These are phyloP conservation scores for Synergus gifuensis DNA, from an alignment of 2,888 invertebrate genomes.

Conservation along the genomic window DNA sequence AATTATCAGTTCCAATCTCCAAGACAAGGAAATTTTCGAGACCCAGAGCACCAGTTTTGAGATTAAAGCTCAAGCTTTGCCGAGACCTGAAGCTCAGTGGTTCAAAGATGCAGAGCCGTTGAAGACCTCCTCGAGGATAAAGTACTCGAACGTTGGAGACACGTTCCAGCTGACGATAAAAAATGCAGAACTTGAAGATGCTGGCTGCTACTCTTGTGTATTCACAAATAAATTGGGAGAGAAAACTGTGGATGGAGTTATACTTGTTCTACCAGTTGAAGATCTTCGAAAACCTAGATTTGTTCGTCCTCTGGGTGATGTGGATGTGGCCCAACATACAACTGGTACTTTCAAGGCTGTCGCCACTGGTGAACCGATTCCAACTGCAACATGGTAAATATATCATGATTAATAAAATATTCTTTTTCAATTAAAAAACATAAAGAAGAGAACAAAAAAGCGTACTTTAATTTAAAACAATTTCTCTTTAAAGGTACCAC, in stretches of 20 bases:
- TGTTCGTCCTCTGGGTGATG: conserved; percentile 83
- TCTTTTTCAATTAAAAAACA: background rate
- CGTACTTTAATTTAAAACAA: background rate
- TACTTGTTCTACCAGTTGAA: conserved; percentile 87
- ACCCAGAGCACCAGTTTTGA: conserved; percentile 90
- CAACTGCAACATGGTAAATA: conserved; percentile 89
- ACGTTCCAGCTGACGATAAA: conserved; percentile 87
- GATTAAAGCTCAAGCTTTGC: conserved; percentile 87
- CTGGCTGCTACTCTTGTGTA: conserved; percentile 90
- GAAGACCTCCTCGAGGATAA: conserved; percentile 79
- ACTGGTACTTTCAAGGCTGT: conserved; percentile 85
- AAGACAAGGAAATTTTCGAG: conserved; percentile 87
- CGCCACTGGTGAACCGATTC: conserved; percentile 93
- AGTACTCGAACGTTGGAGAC: conserved; percentile 76
- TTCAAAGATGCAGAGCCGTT: conserved; percentile 87
- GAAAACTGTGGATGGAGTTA: conserved; percentile 84
- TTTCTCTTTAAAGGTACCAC: conserved; percentile 79
- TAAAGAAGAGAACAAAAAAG: background rate
- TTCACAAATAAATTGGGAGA: conserved; percentile 92
- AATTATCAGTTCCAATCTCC: conserved; percentile 85
- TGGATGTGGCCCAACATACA: conserved; percentile 85
- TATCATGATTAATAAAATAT: background rate
- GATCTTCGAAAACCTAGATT: conserved; percentile 89
- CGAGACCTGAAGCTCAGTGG: conserved; percentile 89
- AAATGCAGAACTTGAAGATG: conserved; percentile 85